These are phyloP conservation scores for Mionectes macconnelli DNA, from an alignment of 2,113 vertebrate species.

Conservation along the genomic window DNA sequence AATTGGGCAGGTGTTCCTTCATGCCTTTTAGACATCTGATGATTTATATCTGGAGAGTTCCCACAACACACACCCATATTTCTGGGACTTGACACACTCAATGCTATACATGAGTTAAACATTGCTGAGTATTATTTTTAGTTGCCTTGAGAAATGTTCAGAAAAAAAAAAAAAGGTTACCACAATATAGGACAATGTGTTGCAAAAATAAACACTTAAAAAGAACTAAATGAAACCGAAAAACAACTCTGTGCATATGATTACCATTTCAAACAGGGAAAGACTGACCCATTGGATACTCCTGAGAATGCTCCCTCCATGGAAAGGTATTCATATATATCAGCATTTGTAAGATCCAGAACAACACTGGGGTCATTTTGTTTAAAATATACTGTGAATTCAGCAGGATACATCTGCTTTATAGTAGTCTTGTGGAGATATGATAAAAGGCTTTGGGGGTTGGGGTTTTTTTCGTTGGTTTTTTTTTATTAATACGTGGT, in stretches of 20 bases:
- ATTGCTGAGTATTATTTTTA: neutral
- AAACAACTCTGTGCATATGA: neutral
- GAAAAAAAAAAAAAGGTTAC: neutral
- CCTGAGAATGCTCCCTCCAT: neutral
- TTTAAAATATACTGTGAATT: slow-evolving; percentile 53
- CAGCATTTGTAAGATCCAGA: slow-evolving; percentile 35
- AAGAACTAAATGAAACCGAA: slow-evolving; percentile 33
- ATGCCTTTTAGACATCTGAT: neutral
- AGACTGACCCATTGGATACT: slow-evolving; percentile 17
- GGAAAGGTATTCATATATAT: slow-evolving; percentile 39
- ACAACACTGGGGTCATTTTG: slow-evolving; percentile 42
- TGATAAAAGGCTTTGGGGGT: slow-evolving; percentile 21
- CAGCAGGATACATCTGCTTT: slow-evolving; percentile 53
- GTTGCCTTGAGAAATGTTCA: neutral
- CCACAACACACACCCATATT: neutral
- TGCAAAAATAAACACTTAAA: slow-evolving; percentile 40
- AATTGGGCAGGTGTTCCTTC: neutral
- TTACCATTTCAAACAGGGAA: slow-evolving; percentile 41
- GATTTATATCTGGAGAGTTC: neutral
- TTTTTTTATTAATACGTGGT: neutral
- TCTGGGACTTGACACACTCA: neutral
- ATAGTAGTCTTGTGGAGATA: slow-evolving; percentile 43
- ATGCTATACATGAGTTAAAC: neutral
- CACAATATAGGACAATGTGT: neutral
- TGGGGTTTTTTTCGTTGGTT: neutral